Evolutionary conservation across 2,113 vertebrate species (phyloP), one percentile per base, ranked within the genome.

Genomic region (Cairina moschata): DNA sequence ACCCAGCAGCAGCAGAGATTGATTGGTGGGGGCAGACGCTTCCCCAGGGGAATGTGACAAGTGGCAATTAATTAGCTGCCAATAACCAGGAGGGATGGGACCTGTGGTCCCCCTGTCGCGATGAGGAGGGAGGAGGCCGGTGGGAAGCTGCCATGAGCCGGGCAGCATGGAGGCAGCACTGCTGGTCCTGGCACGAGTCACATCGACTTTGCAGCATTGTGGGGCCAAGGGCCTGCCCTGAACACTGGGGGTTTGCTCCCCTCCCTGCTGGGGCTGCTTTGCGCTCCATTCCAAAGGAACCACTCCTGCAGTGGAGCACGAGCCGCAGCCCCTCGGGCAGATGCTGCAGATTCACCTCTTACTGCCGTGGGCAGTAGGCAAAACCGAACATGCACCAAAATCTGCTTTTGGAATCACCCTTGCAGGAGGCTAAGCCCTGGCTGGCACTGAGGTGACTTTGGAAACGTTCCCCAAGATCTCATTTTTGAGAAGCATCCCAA

Each of bases 121-220:
- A 26, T 18, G 18, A 38, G 60, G 62, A 54, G 59, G 54, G 17
- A 75, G 55, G 65, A 42, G 62, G 31, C n/a, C 0, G 2, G 18
- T 52, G 50, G 17, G 42, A 69, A 42, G 73, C 38, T 40, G 50
- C 42, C 65, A 17, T 0, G 3, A 84, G 44, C 55, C 13, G 65
- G 60, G 60, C 42, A 22, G 32, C 0, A 2, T 8, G 60, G 17
- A 0, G 3, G 17, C 83, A 34, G 48, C 63, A 2, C 6, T 38
- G 9, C 31, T 2, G 1, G 12, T 17, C 26, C 63, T 10, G 8
- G 28, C 36, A 16, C 0, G 4, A 20, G 29, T 3, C 9, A 40
- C 20, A 18, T 0, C 13, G 40, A 28, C 9, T 4, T 65, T 12
- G 3, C 34, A 28, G 76, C 25, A 8, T 17, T 18, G 0, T 0